A percentile compares a stretch with the other conserved stretches of the same genome.
Conservation (phyloP, 64 coral and sea anemone species). For the Trachythela sp. region DNA sequence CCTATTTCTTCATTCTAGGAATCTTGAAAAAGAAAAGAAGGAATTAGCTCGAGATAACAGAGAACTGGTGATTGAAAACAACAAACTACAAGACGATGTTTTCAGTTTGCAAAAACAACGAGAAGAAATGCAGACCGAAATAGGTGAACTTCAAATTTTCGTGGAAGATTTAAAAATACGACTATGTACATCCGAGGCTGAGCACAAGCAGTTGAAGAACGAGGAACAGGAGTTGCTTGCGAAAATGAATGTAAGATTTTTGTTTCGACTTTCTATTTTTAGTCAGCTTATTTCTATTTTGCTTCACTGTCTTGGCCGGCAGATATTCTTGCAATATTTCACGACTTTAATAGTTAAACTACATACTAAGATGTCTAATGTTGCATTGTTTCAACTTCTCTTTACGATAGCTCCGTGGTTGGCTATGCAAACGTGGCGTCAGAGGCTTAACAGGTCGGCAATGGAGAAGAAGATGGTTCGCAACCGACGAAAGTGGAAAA, state of each 20-base stretch:
- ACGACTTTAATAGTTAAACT: no score
- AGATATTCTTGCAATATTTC: no score
- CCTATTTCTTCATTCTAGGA: constrained; percentile 53
- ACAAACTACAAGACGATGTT: constrained; percentile 41
- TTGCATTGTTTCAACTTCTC: constrained; percentile 1
- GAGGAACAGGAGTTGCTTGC: constrained; percentile 19
- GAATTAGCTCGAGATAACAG: constrained; percentile 57
- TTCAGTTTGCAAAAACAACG: constrained; percentile 25
- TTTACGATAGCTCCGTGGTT: constrained; percentile 71
- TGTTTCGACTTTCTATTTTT: background rate
- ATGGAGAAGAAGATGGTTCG: constrained; percentile 92
- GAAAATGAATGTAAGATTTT: background rate
- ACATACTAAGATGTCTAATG: background rate
- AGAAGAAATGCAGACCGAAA: constrained; percentile 73
- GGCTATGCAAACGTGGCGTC: constrained; percentile 93
- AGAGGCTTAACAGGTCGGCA: constrained; percentile 70
- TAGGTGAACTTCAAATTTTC: constrained; percentile 81
- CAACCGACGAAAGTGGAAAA: constrained; percentile 73
- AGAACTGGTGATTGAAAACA: constrained; percentile 53
- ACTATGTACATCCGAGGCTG: constrained; percentile 21
- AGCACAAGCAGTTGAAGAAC: constrained; percentile 2
- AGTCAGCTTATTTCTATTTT: background rate
- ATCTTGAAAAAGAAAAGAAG: constrained; percentile 78
- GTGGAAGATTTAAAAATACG: constrained; percentile 85
- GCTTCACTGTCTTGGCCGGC: constrained; percentile 5